These are phyloP conservation scores for Grus americana DNA, from an alignment of 2,113 vertebrate genomes.

Conservation along the genomic window DNA sequence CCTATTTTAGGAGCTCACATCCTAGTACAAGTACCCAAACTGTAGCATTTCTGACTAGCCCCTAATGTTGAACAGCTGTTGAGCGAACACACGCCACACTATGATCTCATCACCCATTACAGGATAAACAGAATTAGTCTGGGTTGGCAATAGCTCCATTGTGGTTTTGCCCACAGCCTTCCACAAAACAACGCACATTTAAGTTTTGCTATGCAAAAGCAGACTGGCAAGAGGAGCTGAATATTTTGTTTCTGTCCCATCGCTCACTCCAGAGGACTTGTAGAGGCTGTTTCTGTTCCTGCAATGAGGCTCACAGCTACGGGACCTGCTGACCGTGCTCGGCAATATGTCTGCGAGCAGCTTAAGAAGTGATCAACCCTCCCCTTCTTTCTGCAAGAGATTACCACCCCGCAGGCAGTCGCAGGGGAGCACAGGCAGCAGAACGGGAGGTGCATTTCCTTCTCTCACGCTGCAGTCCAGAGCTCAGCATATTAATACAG, in stretches of 20 bases:
- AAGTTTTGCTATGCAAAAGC: neutral
- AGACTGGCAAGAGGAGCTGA: neutral
- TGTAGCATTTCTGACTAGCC: neutral
- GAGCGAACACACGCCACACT: neutral
- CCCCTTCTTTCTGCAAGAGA: neutral
- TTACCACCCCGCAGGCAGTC: neutral
- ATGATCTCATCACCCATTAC: constrained; percentile 59
- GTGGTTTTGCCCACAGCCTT: constrained; percentile 47
- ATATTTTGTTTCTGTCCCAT: neutral
- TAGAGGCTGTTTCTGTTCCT: neutral
- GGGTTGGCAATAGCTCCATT: neutral
- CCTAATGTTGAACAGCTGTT: constrained; percentile 60
- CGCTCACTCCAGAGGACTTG: neutral
- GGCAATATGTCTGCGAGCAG: neutral
- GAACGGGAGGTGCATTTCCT: neutral
- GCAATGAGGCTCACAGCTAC: neutral
- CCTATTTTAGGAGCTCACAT: neutral
- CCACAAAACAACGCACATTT: neutral
- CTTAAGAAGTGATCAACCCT: neutral
- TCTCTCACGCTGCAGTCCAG: neutral
- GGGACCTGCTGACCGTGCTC: neutral
- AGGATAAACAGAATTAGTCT: constrained; percentile 48
- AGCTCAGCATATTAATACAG: neutral
- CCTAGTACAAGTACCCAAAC: neutral
- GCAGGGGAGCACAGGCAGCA: neutral